Base-by-base conservation (phyloP, 1,140 invertebrate genomes). In the Atta texana region DNA sequence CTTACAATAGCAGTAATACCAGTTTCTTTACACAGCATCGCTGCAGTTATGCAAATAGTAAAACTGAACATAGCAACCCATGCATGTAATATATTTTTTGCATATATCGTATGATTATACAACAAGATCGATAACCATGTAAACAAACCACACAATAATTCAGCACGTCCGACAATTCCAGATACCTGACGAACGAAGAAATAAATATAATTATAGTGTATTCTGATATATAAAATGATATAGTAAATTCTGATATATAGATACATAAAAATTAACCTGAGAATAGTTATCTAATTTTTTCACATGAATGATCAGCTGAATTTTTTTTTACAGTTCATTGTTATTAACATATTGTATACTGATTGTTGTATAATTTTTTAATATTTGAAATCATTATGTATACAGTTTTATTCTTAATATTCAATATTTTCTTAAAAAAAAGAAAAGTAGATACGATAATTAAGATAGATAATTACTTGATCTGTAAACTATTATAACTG, bases 11-110 rank as follows among this genome's bases (percentile, higher is more conserved):
- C 97, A 76, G 98, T 99, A 57, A 99, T 97, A 12, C 98, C 98
- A 94, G 98, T 98, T 95, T 99, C 99, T 95, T 99, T 99, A 93
- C 97, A 98, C 44, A 99, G 94, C 96, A 99, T 98, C 63, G 98
- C 97, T 24, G 96, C 75, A 21, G 88, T 53, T 86, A 92, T 91
- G 53, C 89, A 93, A 63, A 91, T 64, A 28, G 92, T 89, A 49
- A 89, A 91, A 44, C 88, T 94, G 90, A 77, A 86, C 69, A 94
- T 93, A 82, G 87, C 93, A 49, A 31, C 77, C 78, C 85, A 93
- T 87, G 85, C 90, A 18, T 66, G 71, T 81, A 93, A 64, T 59
- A 64, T 21, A 77, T 86, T 88, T 39, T 86, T 91, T 87, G 86
- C 90, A 89, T 88, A 86, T 88, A 92, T 95, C 85, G 88, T 93